Base-by-base conservation (phyloP, 2,888 invertebrate species). In the Diachrysia chrysitis region DNA sequence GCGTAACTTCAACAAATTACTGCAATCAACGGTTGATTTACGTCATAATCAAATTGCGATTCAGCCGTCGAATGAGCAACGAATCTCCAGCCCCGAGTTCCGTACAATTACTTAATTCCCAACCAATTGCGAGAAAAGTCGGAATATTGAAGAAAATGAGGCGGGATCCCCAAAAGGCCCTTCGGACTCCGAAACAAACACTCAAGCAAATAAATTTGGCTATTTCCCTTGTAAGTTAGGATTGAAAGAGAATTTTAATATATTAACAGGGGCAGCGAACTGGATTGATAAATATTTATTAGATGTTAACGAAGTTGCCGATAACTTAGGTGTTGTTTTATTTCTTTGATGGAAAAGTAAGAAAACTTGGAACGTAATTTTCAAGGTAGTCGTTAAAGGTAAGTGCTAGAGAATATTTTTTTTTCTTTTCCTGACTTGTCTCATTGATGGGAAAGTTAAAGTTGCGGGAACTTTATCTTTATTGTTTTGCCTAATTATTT, bases 271-370 rank as follows among this genome's bases (percentile, higher is more conserved):
- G 63, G 72, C 57, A 69, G 63, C 16, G 58, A 62, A 57, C 60
- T n/a, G 56, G 73, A 66, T 60, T 78, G 69, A 71, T 81, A 81
- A 82, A 81, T 79, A 81, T 81, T 72, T 79, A 79, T 71, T 69
- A 76, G 76, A 68, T 63, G 70, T 71, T 78, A 72, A 76, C 66
- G 55, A 65, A 65, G 66, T 62, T 63, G 55, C 37, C 21, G 66
- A 66, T 62, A 65, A 66, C 82, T 78, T 60, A 48, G 54, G 53
- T 61, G 65, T 61, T 66, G 42, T 71, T 76, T 75, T 59, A 37
- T 63, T 60, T 68, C 25, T 55, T 9, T 56, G 21, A 69, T 53
- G 58, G 9, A 21, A 62, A 48, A 37, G 14, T 32, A 51, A 21
- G 19, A 51, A 23, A 58, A 68, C 55, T 19, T 61, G 58, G 1